These are phyloP conservation scores for Lacerta viridis DNA, from an alignment of 2,797 vertebrate genomes.

Conservation along the genomic window DNA sequence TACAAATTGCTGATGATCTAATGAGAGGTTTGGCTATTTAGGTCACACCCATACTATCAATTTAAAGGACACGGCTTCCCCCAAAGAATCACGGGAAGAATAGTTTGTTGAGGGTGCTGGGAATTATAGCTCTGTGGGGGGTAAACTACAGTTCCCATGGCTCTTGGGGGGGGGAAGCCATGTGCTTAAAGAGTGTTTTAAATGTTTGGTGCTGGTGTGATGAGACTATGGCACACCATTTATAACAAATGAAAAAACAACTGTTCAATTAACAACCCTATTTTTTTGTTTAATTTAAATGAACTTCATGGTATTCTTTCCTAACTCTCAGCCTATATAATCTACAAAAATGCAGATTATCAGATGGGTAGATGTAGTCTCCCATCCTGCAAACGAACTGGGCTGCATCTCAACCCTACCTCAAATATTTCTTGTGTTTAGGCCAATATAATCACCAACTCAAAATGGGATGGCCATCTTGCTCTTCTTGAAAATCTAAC, in stretches of 20 bases:
- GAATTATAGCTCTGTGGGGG: too few relatives aligned
- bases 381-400: background rate
- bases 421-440: background rate
- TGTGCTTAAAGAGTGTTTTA: too few relatives aligned
- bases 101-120: too few relatives aligned
- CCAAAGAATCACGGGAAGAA: too few relatives aligned
- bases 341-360: slow-evolving; percentile 45
- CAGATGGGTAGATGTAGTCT: slow-evolving; percentile 26
- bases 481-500: slow-evolving; percentile 52
- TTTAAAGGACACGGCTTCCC: too few relatives aligned
- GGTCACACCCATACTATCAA: too few relatives aligned
- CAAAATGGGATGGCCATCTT: background rate
- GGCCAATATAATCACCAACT: slow-evolving; percentile 16
- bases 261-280: too few relatives aligned
- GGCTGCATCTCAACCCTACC: slow-evolving; percentile 27
- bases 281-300: background rate
- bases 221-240: background rate
- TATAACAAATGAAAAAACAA: background rate
- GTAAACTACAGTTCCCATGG: too few relatives aligned
- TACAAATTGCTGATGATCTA: background rate
- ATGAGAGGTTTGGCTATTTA: background rate
- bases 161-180: too few relatives aligned
- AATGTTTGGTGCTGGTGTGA: too few relatives aligned
- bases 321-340: slow-evolving; percentile 1
- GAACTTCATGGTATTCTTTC: background rate